These are phyloP conservation scores for Heliconius himera DNA, from an alignment of 1,140 invertebrate genomes.

Conservation along the genomic window DNA sequence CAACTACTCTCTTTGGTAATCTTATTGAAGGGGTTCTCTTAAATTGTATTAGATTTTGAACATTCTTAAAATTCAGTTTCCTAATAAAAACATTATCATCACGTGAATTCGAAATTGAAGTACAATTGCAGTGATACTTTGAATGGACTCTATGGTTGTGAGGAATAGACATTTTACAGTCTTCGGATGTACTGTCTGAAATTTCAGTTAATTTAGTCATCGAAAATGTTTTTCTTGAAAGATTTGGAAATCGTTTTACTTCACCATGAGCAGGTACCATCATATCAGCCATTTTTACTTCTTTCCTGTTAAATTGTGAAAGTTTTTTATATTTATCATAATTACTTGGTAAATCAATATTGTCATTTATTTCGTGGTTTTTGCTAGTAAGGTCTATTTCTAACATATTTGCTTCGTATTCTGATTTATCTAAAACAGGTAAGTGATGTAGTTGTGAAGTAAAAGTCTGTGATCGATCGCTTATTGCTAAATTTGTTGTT, in stretches of 20 bases:
- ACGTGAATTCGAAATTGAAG: background rate
- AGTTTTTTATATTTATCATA: background rate
- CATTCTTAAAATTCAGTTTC: background rate
- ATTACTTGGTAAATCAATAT: background rate
- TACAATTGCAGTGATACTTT: conserved; percentile 43
- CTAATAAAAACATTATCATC: background rate
- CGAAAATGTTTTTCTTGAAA: background rate
- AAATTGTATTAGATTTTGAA: conserved; percentile 12
- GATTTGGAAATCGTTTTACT: background rate
- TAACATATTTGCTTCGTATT: background rate
- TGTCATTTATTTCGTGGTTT: background rate
- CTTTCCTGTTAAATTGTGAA: background rate
- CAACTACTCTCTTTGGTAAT: conserved; percentile 55
- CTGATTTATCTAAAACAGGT: conserved; percentile 43
- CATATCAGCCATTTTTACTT: background rate
- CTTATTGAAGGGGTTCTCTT: conserved; percentile 37
- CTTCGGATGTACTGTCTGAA: background rate
- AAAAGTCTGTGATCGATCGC: conserved; percentile 25
- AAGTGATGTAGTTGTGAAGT: background rate
- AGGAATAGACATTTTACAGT: conserved; percentile 21
- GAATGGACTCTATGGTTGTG: conserved; percentile 38
- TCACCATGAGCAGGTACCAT: background rate
- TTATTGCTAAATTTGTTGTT: conserved; percentile 33
- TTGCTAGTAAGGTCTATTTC: background rate
- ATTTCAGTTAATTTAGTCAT: background rate